Evolutionary conservation across 1,140 invertebrate genomes (phyloP).

Genomic region (Arion vulgaris): DNA sequence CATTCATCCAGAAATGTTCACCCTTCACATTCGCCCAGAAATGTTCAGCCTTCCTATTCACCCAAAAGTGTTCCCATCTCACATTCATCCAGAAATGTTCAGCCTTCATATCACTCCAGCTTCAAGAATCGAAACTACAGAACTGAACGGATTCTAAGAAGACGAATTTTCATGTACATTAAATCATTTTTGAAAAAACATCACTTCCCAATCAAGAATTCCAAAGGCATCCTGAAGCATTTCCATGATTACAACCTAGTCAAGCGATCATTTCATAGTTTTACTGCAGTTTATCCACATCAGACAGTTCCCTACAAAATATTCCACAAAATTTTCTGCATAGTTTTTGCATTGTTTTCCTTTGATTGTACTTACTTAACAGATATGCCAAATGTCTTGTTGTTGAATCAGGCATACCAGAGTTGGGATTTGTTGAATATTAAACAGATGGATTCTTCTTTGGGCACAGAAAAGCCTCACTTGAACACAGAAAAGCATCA

Average conservation of each 20-base stretch:
- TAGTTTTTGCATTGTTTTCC: neutral
- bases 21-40: neutral
- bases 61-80: too few relatives aligned
- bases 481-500: too few relatives aligned
- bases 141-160: neutral
- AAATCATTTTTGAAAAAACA: slow-evolving; percentile 1
- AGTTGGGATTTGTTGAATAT: neutral
- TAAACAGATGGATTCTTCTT: neutral
- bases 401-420: neutral
- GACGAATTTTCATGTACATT: neutral
- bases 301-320: neutral
- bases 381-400: neutral
- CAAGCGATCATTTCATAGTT: neutral
- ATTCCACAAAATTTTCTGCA: neutral
- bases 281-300: neutral
- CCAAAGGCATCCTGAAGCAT: neutral
- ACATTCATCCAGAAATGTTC: neutral
- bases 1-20: neutral
- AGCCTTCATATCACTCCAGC: neutral
- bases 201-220: neutral
- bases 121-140: neutral
- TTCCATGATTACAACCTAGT: neutral
- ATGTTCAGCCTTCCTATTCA: too few relatives aligned
- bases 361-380: neutral
- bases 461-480: neutral